phyloP scores from a whole-genome alignment of 2,113 vertebrate species.

The Agapornis roseicollis region DNA sequence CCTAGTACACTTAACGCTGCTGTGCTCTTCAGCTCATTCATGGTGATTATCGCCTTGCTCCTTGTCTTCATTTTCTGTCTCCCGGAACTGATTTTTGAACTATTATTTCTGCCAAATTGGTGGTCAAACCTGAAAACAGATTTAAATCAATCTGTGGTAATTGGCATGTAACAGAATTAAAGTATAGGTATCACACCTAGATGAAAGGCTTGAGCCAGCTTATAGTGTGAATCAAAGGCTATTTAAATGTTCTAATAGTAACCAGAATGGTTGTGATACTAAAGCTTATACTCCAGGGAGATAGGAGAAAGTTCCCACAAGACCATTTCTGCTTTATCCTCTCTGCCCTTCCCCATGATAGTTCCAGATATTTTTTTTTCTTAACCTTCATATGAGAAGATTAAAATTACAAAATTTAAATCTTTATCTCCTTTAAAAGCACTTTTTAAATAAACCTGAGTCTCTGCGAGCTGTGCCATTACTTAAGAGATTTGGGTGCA shows the following conservation, averaged over 20 bases:
- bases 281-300: background rate
- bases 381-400: background rate
- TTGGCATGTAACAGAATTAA: background rate
- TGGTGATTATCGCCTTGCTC: background rate
- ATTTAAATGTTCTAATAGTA: background rate
- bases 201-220: background rate
- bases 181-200: background rate
- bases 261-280: background rate
- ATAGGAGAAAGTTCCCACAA: background rate
- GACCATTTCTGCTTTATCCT: background rate
- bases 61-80: background rate
- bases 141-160: background rate
- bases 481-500: constrained; percentile 22
- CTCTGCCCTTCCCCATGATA: background rate
- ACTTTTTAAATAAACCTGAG: background rate
- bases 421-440: background rate
- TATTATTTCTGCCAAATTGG: background rate
- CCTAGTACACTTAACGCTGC: background rate
- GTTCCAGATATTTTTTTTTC: background rate
- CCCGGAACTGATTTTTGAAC: background rate
- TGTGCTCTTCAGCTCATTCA: background rate
- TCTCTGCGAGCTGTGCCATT: constrained; percentile 31
- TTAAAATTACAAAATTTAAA: background rate
- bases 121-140: background rate
- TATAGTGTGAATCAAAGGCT: background rate